Evolutionary conservation across 2,888 invertebrate species (phyloP).

Genomic region (Melinaea menophilus): DNA sequence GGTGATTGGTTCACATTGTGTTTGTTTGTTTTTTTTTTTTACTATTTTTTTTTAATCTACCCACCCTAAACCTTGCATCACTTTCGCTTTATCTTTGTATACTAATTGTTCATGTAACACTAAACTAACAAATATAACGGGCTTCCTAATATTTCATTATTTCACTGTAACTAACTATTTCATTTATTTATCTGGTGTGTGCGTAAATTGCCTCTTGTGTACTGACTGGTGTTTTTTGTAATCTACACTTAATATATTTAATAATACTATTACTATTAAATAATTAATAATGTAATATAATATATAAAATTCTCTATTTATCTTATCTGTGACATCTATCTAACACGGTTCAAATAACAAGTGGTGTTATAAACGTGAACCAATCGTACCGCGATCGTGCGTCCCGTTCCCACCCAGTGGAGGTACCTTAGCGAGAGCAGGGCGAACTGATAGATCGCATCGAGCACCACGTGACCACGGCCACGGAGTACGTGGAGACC

Average conservation of each 20-base stretch:
- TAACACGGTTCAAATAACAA: slow-evolving; percentile 53
- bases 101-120: slow-evolving; percentile 56
- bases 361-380: slow-evolving; percentile 62
- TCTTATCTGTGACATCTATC: slow-evolving; percentile 11
- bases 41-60: background rate
- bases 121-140: slow-evolving; percentile 63
- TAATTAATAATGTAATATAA: slow-evolving; percentile 28
- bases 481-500: slow-evolving; percentile 88
- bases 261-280: slow-evolving; percentile 36
- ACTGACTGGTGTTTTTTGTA: slow-evolving; percentile 54
- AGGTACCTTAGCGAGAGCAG: slow-evolving; percentile 78
- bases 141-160: slow-evolving; percentile 57
- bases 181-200: slow-evolving; percentile 65
- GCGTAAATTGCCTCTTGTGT: slow-evolving; percentile 75
- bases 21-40: slow-evolving; percentile 43
- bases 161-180: slow-evolving; percentile 49
- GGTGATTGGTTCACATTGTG: slow-evolving; percentile 75
- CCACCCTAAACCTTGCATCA: slow-evolving; percentile 36
- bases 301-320: slow-evolving; percentile 28
- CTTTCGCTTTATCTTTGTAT: slow-evolving; percentile 67
- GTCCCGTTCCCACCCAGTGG: slow-evolving; percentile 63
- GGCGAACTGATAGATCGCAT: slow-evolving; percentile 96
- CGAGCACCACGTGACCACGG: slow-evolving; percentile 94
- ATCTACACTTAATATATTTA: slow-evolving; percentile 42
- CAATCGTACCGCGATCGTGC: slow-evolving; percentile 62